Evolutionary conservation across 2,888 invertebrate genomes (phyloP), one percentile per base, ranked within the genome.

Genomic region (Sesia apiformis): DNA sequence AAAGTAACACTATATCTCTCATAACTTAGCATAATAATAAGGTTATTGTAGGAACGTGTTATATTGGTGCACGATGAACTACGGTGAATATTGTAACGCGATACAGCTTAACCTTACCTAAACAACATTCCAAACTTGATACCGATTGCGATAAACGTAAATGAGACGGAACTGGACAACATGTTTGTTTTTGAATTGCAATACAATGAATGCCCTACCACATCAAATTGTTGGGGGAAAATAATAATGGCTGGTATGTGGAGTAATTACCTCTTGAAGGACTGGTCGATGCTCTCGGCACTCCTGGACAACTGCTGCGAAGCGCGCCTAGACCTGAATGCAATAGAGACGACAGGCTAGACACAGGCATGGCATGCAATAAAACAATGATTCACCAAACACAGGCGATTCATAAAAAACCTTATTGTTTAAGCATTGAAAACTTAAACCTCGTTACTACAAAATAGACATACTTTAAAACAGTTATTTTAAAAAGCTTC

Each of bases 261-360:
- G 23, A 7, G 49, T 4, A 4, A 8, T 89, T 91, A 93, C 93
- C 93, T 91, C 70, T 91, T 91, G 72, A 89, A 86, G 38, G 85
- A 72, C 63, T 91, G 91, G 72, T 91, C 90, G 83, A 92, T 90
- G 86, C 91, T 92, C 83, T 93, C 93, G 69, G 91, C 91, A 77
- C 92, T 92, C 79, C 92, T 85, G 75, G 92, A 92, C 79, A 93
- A 91, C 87, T 96, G 96, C 91, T 95, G 95, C 72, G 96, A 96
- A 78, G 95, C 94, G 83, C 96, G 94, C 83, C 96, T 94, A 91
- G 95, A 95, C 94, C 96, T 96, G 92, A 81, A 90, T 90, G 90
- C 89, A 90, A 90, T 81, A 90, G 81, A 90, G 74, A 86, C 83
- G 80, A 79, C 76, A 75, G 76, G 80, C 83, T 88, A 90, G 76